phyloP scores from a whole-genome alignment of 2,113 vertebrate species.

The Notechis scutatus region DNA sequence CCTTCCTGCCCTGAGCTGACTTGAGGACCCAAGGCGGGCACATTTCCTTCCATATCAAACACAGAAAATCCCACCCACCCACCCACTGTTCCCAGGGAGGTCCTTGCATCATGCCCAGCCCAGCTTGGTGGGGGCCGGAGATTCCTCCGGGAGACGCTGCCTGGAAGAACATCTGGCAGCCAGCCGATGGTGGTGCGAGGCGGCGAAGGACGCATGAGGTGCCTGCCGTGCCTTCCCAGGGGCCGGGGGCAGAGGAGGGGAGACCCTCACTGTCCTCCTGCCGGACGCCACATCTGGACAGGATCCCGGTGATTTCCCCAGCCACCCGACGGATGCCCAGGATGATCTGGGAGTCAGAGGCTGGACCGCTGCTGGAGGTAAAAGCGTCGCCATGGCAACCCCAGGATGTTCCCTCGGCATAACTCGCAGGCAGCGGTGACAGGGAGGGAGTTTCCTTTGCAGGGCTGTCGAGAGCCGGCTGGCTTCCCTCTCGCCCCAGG shows the following conservation, averaged over 20 bases:
- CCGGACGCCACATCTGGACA: not conserved
- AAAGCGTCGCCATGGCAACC: conserved; percentile 28
- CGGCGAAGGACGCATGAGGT: not conserved
- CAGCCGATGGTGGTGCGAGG: not conserved
- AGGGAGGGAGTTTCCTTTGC: conserved; percentile 18
- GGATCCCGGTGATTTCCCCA: not conserved
- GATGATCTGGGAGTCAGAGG: not conserved
- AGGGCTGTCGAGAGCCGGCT: not conserved
- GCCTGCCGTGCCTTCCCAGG: not conserved
- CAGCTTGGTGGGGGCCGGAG: not conserved
- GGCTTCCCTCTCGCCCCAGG: not conserved
- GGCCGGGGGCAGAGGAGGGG: not conserved
- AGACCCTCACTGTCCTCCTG: not conserved
- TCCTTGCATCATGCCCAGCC: not conserved
- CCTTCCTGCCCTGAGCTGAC: too few relatives aligned
- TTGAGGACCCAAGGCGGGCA: too few relatives aligned
- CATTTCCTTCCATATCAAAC: accelerated
- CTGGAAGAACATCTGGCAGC: not conserved
- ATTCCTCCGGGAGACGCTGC: not conserved
- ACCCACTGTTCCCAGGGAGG: not conserved
- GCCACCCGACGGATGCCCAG: not conserved
- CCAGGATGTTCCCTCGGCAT: not conserved
- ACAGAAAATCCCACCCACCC: too few relatives aligned
- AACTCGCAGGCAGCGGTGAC: not conserved
- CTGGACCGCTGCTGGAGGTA: conserved; percentile 25